phyloP scores from a whole-genome alignment of 2,113 vertebrate genomes.

The Pongo pygmaeus region DNA sequence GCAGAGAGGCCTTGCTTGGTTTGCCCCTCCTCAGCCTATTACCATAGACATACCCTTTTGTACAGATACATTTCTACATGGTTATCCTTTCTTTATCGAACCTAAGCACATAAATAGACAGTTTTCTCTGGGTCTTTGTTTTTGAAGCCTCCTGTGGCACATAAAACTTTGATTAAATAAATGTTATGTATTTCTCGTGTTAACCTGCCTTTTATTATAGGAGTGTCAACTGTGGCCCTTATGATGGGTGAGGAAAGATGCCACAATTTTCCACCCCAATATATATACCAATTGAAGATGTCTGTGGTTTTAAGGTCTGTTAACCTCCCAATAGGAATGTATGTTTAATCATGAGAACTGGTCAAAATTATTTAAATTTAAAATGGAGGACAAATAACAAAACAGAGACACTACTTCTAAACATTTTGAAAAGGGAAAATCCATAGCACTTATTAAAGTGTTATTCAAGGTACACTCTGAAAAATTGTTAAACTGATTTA shows the following conservation, averaged over 20 bases:
- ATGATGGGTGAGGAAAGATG: not conserved
- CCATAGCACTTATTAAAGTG: not conserved
- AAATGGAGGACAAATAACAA: not conserved
- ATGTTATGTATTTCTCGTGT: not conserved
- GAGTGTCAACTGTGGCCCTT: not conserved
- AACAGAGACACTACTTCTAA: slow-evolving; percentile 18
- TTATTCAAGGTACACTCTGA: not conserved
- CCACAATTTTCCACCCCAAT: not conserved
- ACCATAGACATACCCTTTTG: not conserved
- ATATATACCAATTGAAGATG: not conserved
- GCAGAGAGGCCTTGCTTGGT: not conserved
- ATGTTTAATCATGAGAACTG: not conserved
- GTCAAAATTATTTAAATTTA: slow-evolving; percentile 16
- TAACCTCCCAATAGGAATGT: not conserved
- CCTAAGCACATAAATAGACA: not conserved
- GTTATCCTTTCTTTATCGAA: not conserved
- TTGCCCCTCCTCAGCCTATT: not conserved
- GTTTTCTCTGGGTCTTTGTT: not conserved
- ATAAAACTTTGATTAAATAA: not conserved
- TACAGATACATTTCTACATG: not conserved
- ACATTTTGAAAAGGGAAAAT: not conserved
- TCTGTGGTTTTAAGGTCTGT: not conserved
- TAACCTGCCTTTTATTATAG: not conserved
- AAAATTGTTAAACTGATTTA: not conserved
- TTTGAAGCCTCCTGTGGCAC: not conserved